Evolutionary conservation across 2,797 vertebrate species (phyloP).

Genomic region (Catharus ustulatus): DNA sequence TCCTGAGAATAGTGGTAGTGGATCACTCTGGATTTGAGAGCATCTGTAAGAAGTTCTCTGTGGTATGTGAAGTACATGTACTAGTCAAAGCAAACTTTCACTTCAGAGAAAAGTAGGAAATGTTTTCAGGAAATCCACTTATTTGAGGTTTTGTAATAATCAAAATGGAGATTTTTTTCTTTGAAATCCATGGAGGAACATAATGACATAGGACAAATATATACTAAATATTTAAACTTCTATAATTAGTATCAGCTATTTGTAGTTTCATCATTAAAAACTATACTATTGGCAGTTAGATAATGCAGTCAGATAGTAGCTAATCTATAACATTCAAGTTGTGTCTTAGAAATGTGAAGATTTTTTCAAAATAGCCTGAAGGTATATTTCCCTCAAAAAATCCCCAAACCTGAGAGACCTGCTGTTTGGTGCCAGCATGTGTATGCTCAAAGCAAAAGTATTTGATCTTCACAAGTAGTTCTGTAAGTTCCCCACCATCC

Average conservation of each 20-base stretch:
- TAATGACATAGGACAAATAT: neutral
- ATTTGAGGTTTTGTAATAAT: neutral
- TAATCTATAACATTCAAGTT: neutral
- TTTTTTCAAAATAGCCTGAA: neutral
- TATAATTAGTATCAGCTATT: neutral
- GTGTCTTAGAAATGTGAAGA: neutral
- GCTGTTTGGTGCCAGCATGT: neutral
- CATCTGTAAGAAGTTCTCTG: neutral
- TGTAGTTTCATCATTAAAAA: neutral
- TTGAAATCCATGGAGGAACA: neutral
- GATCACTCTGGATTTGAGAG: neutral
- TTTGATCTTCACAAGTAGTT: neutral
- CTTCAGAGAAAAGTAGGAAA: neutral
- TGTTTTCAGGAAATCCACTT: neutral
- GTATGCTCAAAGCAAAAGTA: neutral
- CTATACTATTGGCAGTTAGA: neutral
- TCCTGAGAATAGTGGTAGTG: neutral
- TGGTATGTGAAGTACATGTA: neutral
- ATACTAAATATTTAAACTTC: neutral
- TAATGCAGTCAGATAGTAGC: neutral
- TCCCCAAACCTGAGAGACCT: fast-evolving
- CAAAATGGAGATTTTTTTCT: neutral
- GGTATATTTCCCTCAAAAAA: neutral
- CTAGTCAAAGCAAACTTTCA: neutral
- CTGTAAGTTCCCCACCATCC: neutral